Evolutionary conservation across 2,888 invertebrate species (phyloP), one percentile per base, ranked within the genome.

Genomic region (Lordiphosa fenestrarum): DNA sequence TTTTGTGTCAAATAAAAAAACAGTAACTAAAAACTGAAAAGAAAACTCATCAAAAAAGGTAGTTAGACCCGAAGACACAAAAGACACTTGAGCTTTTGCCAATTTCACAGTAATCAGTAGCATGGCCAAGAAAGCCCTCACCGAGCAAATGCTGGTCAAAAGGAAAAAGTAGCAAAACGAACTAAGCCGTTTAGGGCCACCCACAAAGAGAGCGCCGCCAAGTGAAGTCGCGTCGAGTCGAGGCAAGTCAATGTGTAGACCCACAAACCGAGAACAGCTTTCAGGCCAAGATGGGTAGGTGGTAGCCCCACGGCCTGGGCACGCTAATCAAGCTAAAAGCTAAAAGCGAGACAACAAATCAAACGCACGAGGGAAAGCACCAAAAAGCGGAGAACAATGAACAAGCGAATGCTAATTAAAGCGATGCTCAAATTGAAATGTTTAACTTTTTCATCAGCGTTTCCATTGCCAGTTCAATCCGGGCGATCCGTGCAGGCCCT

Each of bases 131-230:
- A 63, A 70, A 71, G 60, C 71, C 44, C 51, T 46, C 51, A 19
- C 57, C 60, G 30, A 40, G 12, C 40, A 66, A 53, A 57, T 42
- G 30, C 44, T 13, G 2, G 42, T 41, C 25, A 62, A 39, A 30
- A 25, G 44, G 40, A 48, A 71, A 71, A 71, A 64, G 74, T 70
- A 69, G 67, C 78, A 72, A 69, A 74, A 68, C 68, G 67, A 68
- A 66, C 50, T 78, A 84, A 84, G 78, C 84, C 64, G 63, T 78
- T 84, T 84, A 69, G 59, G 82, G 72, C 84, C 80, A 81, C 80
- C 84, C 80, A 81, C 82, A 73, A 77, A 44, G 74, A 64, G 48
- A 49, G 60, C 58, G 53, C 44, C 25, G 38, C 36, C 46, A 63
- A 40, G 23, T n/a, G 21, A 15, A 30, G 10, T n/a, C 25, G 23